These are phyloP conservation scores for Drosophila melanosoma DNA, from an alignment of 2,888 invertebrate genomes.

Conservation along the genomic window DNA sequence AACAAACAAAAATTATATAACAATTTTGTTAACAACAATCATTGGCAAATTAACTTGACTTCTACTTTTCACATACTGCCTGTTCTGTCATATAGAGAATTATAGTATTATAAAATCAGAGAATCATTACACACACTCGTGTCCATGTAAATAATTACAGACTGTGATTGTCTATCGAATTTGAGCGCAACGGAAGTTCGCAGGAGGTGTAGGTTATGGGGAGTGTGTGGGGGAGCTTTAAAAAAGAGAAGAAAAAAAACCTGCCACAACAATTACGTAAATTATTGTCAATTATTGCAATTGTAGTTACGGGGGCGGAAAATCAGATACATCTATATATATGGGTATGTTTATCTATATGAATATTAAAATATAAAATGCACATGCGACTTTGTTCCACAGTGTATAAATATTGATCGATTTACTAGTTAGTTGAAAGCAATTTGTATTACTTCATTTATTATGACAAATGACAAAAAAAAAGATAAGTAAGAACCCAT, in stretches of 20 bases:
- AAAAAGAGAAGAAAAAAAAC: slow-evolving; percentile 32
- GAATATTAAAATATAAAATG: not conserved
- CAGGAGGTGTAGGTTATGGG: not conserved
- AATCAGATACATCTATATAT: slow-evolving; percentile 22
- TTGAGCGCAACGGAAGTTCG: slow-evolving; percentile 40
- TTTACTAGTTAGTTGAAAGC: not conserved
- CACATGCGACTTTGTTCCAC: slow-evolving; percentile 38
- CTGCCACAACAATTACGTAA: slow-evolving; percentile 67
- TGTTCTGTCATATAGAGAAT: not conserved
- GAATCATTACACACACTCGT: slow-evolving; percentile 23
- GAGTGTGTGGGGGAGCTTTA: not conserved
- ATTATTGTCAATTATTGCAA: slow-evolving; percentile 79
- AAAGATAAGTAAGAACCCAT: not conserved
- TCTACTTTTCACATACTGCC: not conserved
- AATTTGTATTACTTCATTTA: not conserved
- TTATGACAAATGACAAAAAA: not conserved
- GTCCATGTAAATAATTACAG: slow-evolving; percentile 49
- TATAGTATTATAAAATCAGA: not conserved
- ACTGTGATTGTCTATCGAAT: slow-evolving; percentile 46
- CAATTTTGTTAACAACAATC: not conserved
- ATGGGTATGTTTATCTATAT: not conserved
- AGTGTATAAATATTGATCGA: not conserved
- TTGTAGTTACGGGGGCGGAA: slow-evolving; percentile 62
- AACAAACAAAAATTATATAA: not conserved
- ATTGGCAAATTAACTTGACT: not conserved